Evolutionary conservation across 1,140 invertebrate species (phyloP).

Genomic region (Marisa cornuarietis): DNA sequence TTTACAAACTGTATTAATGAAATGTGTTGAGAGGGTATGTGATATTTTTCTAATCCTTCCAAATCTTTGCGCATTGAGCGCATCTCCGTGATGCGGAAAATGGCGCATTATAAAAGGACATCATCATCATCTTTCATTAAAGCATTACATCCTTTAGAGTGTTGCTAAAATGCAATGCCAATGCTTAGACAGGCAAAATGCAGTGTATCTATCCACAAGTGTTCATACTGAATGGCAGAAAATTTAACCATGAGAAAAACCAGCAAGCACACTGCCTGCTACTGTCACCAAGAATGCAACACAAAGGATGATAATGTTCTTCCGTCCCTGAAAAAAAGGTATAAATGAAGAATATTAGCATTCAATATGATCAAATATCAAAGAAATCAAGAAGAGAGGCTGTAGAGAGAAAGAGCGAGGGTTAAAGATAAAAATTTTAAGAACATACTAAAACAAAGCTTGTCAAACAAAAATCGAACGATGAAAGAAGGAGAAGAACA

Average conservation of each 20-base stretch:
- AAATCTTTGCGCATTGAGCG: no score
- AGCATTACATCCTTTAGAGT: no score
- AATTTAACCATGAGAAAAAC: constrained; percentile 45
- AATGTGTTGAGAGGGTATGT: no score
- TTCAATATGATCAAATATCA: background rate
- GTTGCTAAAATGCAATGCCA: no score
- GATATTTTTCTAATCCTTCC: no score
- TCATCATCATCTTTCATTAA: no score
- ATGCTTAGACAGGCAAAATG: no score
- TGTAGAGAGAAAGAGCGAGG: background rate
- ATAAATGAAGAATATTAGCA: constrained; percentile 9
- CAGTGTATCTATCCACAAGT: no score
- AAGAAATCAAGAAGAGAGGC: background rate
- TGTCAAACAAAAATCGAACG: background rate
- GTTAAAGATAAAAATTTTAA: background rate
- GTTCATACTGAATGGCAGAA: no score
- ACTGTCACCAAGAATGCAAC: constrained; percentile 51
- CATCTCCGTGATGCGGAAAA: no score
- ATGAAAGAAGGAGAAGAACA: background rate
- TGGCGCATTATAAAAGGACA: no score
- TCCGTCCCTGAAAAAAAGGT: constrained; percentile 44
- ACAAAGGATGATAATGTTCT: constrained; percentile 52
- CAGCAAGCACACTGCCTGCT: constrained; percentile 52
- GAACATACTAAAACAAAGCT: background rate
- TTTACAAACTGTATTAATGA: no score